Base-by-base conservation (phyloP, 2,113 vertebrate genomes). In the Zosterops japonicus region DNA sequence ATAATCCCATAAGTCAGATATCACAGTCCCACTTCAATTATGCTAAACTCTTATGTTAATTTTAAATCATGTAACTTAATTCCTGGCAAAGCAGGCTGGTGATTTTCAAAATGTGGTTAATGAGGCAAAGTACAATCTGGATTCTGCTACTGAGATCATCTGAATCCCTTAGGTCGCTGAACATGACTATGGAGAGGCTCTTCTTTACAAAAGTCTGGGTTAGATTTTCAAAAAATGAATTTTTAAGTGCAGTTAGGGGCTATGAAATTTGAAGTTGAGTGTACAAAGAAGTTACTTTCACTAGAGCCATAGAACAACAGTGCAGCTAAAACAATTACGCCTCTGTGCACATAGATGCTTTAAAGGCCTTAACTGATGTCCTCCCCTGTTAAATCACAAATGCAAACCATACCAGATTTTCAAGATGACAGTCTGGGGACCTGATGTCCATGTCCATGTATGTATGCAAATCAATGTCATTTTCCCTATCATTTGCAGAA, bases 31-130 rank as follows among this genome's bases (percentile, higher is more conserved):
- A 96, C 95, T 97, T 97, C 96, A 97, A 97, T 97, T 97, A 97
- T 90, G 90, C 90, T 95, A 87, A 96, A 97, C 92, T 94, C 92
- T 93, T 95, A 79, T 90, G 94, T 95, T 96, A 97, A 97, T 97
- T 97, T 96, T 93, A 97, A 97, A 95, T 96, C 95, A 94, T 95
- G 95, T 89, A 96, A 96, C 95, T 97, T 96, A 97, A 96, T 97
- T 97, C 88, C 85, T 96, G 95, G 93, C 90, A 96, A 96, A 95
- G 94, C 88, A 94, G 69, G 83, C 83, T 96, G 93, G 92, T 97
- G 92, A 93, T 95, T 96, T 96, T 96, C 94, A 93, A 95, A 96
- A 96, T 94, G 96, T 97, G 96, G 92, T 96, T 96, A 96, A 97
- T 97, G 96, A 97, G 95, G 96, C 96, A 97, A 93, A 96, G 64